These are phyloP conservation scores for Holocentrus rufus DNA, from an alignment of 2,797 vertebrate species.

Conservation along the genomic window DNA sequence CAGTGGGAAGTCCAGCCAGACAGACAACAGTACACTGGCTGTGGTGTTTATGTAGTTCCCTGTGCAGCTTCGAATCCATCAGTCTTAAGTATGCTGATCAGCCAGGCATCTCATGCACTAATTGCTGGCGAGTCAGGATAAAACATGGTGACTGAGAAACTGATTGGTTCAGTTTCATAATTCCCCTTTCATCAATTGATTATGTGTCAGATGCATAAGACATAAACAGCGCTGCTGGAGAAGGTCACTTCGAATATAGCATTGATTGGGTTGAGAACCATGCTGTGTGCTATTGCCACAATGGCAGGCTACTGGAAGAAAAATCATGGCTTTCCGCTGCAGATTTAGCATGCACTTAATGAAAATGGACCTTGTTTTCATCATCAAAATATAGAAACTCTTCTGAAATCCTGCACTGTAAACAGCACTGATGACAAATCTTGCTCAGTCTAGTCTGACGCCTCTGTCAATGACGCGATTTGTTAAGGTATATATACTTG, in stretches of 20 bases:
- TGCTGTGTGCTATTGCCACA: slow-evolving; percentile 47
- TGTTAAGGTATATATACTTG: slow-evolving; percentile 9
- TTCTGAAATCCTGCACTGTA: slow-evolving; percentile 23
- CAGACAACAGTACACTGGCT: slow-evolving; percentile 1
- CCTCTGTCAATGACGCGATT: slow-evolving; percentile 12
- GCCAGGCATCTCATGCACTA: slow-evolving; percentile 37
- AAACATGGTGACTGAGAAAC: slow-evolving; percentile 44
- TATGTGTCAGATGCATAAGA: slow-evolving; percentile 68
- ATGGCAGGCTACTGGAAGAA: slow-evolving; percentile 36
- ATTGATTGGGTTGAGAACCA: slow-evolving; percentile 62
- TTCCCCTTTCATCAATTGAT: slow-evolving; percentile 75
- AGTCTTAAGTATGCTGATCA: slow-evolving; percentile 34
- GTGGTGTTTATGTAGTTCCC: slow-evolving; percentile 28
- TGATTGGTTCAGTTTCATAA: slow-evolving; percentile 71
- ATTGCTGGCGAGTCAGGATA: slow-evolving; percentile 38
- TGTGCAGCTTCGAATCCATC: slow-evolving; percentile 36
- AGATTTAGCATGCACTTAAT: slow-evolving; percentile 56
- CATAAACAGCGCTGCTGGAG: slow-evolving; percentile 64
- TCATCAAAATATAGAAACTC: slow-evolving; percentile 42
- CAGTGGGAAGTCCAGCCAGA: neutral
- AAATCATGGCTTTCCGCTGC: slow-evolving; percentile 14
- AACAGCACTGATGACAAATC: slow-evolving; percentile 31
- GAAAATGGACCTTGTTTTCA: slow-evolving; percentile 52
- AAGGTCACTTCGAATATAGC: slow-evolving; percentile 46
- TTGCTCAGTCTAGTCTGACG: neutral